Evolutionary conservation across 1,140 invertebrate species (phyloP).

Genomic region (Riptortus pedestris): DNA sequence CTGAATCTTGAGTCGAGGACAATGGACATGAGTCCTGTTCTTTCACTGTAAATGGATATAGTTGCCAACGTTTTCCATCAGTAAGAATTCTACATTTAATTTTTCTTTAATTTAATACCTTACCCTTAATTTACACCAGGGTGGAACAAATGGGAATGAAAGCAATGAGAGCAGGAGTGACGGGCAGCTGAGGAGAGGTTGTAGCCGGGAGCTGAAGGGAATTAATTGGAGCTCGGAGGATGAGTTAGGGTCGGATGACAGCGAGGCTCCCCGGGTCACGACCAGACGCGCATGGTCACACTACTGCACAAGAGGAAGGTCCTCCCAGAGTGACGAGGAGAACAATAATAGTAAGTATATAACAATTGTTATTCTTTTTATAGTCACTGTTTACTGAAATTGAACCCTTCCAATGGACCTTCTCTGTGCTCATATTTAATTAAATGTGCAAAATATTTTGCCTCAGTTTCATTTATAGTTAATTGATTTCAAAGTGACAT

Average conservation of each 20-base stretch:
- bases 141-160: not conserved
- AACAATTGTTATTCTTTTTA: not conserved
- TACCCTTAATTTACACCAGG: not conserved
- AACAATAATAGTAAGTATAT: constrained; percentile 34
- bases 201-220: constrained; percentile 38
- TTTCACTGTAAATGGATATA: too few species aligned
- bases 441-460: too few species aligned
- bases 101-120: not conserved
- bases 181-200: constrained; percentile 33
- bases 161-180: constrained; percentile 10
- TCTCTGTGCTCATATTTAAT: too few species aligned
- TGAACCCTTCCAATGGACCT: too few species aligned
- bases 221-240: constrained; percentile 35
- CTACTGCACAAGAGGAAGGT: constrained; percentile 51
- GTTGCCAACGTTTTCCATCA: too few species aligned
- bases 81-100: constrained; percentile 1
- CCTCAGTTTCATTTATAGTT: too few species aligned
- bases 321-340: constrained; percentile 46
- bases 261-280: constrained; percentile 48
- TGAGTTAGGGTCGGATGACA: constrained; percentile 33
- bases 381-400: not conserved
- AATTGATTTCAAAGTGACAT: too few species aligned
- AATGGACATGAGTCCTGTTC: too few species aligned
- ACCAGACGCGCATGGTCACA: constrained; percentile 64
- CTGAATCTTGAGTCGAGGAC: too few species aligned